Evolutionary conservation across 2,888 invertebrate species (phyloP).

Genomic region (Epistrophella euchroma): DNA sequence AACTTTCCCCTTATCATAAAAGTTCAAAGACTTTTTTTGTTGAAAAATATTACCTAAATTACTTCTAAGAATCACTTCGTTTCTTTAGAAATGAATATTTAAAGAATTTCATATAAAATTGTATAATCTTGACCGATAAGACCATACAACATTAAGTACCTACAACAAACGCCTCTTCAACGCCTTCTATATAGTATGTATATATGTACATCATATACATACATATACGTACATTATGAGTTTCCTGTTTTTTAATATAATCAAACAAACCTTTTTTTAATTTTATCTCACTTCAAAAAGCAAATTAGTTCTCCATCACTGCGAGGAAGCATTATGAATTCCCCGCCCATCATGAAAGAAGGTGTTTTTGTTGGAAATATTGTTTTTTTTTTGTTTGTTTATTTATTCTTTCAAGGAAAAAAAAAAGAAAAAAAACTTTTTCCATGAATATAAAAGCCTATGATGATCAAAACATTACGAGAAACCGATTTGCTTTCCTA

Average conservation of each 20-base stretch:
- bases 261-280: slow-evolving; percentile 15
- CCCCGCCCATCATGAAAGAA: slow-evolving; percentile 13
- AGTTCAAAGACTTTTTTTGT: neutral
- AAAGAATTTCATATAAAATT: neutral
- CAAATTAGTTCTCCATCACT: slow-evolving; percentile 23
- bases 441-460: slow-evolving; percentile 27
- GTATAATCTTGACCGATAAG: neutral
- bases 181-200: too few species aligned
- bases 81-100: neutral
- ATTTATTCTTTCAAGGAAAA: neutral
- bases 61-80: neutral
- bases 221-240: neutral
- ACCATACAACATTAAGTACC: neutral
- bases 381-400: neutral
- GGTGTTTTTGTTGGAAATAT: slow-evolving; percentile 16
- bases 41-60: neutral
- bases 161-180: neutral
- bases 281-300: slow-evolving; percentile 13
- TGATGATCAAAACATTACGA: slow-evolving; percentile 48
- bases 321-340: neutral
- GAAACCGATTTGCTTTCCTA: slow-evolving; percentile 44
- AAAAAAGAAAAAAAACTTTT: neutral
- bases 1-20: neutral
- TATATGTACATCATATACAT: neutral
- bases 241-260: slow-evolving; percentile 12